A percentile compares a stretch with the other conserved stretches of the same genome.
These are phyloP conservation scores for Andrena trimmerana DNA, from an alignment of 2,888 invertebrate genomes.

Conservation along the genomic window DNA sequence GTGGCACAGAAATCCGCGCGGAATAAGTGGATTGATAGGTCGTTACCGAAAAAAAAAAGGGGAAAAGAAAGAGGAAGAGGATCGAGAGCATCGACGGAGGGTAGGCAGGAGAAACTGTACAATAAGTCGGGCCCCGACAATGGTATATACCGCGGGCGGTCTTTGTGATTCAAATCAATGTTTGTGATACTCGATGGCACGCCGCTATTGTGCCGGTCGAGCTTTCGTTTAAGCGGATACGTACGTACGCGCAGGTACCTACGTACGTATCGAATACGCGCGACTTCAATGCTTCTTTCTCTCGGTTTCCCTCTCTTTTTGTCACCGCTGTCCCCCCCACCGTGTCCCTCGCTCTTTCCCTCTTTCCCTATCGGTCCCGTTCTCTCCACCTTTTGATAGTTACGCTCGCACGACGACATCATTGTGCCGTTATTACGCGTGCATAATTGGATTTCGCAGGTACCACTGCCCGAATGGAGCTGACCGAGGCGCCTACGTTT, in stretches of 20 bases:
- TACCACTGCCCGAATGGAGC: neutral
- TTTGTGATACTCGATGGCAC: constrained; percentile 82
- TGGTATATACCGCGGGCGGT: constrained; percentile 80
- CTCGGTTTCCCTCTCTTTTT: constrained; percentile 7
- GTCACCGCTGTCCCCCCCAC: neutral
- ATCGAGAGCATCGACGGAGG: constrained; percentile 39
- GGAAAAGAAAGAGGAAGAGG: constrained; percentile 43
- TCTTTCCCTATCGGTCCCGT: neutral
- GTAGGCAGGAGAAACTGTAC: constrained; percentile 72
- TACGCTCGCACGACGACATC: constrained; percentile 25
- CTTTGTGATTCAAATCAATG: constrained; percentile 84
- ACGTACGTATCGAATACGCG: constrained; percentile 43
- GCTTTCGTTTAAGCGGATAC: constrained; percentile 71
- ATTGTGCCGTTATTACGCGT: constrained; percentile 43
- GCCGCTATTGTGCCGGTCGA: constrained; percentile 73
- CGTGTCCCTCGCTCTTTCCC: neutral
- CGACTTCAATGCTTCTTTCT: constrained; percentile 30
- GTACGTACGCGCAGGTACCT: constrained; percentile 48
- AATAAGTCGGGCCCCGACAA: constrained; percentile 81
- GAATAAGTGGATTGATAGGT: constrained; percentile 82
- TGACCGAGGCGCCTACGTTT: neutral
- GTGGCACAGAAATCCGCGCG: constrained; percentile 81
- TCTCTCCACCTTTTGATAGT: constrained; percentile 23
- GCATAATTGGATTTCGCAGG: constrained; percentile 52
- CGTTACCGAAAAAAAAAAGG: constrained; percentile 59